Evolutionary conservation across 2,888 invertebrate species (phyloP), one percentile per base, ranked within the genome.

Genomic region (Drosophila nr. medialis): DNA sequence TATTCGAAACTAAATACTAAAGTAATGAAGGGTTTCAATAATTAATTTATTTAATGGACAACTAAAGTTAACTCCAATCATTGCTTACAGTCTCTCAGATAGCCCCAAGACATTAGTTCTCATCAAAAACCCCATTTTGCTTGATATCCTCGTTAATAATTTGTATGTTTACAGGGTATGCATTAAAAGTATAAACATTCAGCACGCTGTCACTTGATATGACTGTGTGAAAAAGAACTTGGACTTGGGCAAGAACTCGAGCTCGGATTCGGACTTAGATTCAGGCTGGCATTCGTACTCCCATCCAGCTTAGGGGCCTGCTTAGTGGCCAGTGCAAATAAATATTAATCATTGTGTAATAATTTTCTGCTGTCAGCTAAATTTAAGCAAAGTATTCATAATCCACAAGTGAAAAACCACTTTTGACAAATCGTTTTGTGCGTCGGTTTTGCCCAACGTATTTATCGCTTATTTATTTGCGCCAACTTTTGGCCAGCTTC

Each of bases 351-450:
- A 91, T 91, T 85, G 83, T 75, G 86, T 89, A 91, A 89, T 89
- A 89, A 90, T 90, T 90, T 90, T 90, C 85, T 89, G 91, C 90
- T 91, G 90, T 91, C 90, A 88, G 91, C 90, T 85, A 85, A 90
- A 89, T 90, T 90, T 85, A 90, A 86, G 91, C 81, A 90, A 90
- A 88, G 91, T 88, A 91, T 90, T 90, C 91, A 90, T 91, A 90
- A 90, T 91, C 89, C 90, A 80, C 81, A 90, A 89, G 87, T 89
- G 80, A 81, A 83, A 78, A 90, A 77, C 82, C 90, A 75, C 89
- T 77, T 84, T 91, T 90, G 91, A 90, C 91, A 90, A 90, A 91
- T 90, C 86, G 91, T 85, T 91, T 80, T 80, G 69, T 71, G 70
- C 70, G 32, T 54, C 29, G 13, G 36, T 40, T 61, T 36, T 21